Base-by-base conservation (phyloP, 1,140 invertebrate genomes). In the Zaprionus davidi region DNA sequence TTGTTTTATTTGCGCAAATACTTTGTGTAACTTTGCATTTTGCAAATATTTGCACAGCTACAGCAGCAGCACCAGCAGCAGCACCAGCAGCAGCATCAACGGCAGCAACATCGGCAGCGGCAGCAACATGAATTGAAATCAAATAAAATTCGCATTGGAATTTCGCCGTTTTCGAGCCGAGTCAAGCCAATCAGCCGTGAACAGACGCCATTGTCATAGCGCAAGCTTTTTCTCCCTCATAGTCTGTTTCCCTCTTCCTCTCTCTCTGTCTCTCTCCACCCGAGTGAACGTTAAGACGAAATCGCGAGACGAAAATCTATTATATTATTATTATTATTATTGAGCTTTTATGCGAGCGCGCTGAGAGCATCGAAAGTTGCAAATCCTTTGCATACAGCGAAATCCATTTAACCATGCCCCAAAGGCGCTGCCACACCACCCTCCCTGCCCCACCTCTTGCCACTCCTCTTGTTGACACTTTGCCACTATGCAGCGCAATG, bases 261-360 rank as follows among this genome's bases (percentile, higher is more conserved):
- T 17, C 36, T 2, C 26, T 2, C 26, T 9, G 6, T 31, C 28
- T 31, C 49, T 53, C 9, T 31, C 28, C 13, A 6, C 44, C 11
- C 75, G 82, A 85, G 80, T 78, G 70, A 78, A 67, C 69, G 41
- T 70, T 46, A 71, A 79, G 82, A 49, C 20, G 71, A 31, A 83
- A 82, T 82, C 81, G 69, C 60, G 51, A 62, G 38, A 66, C 62
- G 70, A 62, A 57, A 80, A 74, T 78, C 65, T 71, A 78, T 78
- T 81, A 85, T 78, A 77, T 75, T 84, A 86, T 46, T 46, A 17
- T 44, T 44, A 34, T 31, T 11, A 44, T 84, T 84, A 84, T 85
- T 81, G 67, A 85, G 75, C 57, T 81, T 70, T 81, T 73, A 75
- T 84, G 78, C 53, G 20, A 66, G 55, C 53, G 78, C 77, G 67